Conservation (phyloP, 2,797 vertebrate species). For the Danio choprae region DNA sequence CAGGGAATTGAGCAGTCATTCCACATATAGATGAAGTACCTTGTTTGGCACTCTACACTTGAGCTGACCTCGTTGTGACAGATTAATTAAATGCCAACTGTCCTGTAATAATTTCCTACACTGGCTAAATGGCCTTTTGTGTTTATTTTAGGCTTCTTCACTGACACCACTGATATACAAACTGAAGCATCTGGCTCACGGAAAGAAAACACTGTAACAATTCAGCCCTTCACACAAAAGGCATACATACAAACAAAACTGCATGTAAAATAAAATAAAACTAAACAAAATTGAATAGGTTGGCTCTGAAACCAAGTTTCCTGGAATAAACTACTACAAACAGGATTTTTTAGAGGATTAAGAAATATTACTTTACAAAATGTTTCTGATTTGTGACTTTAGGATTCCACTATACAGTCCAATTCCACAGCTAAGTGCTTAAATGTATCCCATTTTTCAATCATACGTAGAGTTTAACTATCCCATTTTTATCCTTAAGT, state of each 20-base stretch:
- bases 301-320: neutral
- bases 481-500: conserved; percentile 15
- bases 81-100: conserved; percentile 38
- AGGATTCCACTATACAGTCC: conserved; percentile 16
- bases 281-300: neutral
- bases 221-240: conserved; percentile 31
- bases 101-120: conserved; percentile 39
- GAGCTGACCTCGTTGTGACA: conserved; percentile 30
- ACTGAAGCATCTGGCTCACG: conserved; percentile 47
- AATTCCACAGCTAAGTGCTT: conserved; percentile 14
- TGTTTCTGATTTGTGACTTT: conserved; percentile 23
- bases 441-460: conserved; percentile 27
- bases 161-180: conserved; percentile 21
- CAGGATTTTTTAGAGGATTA: neutral
- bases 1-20: conserved; percentile 14
- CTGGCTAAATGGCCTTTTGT: conserved; percentile 28
- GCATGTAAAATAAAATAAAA: neutral
- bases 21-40: conserved; percentile 30
- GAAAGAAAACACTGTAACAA: conserved; percentile 22
- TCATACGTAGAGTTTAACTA: conserved; percentile 28
- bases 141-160: conserved; percentile 35
- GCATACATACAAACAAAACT: neutral
- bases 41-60: conserved; percentile 28
- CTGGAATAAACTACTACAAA: neutral
- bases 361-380: conserved; percentile 14